Percentiles rank a stretch among this genome's conserved stretches.
phyloP scores from a whole-genome alignment of 2,888 invertebrate species.

The Eristalinus sepulchralis region DNA sequence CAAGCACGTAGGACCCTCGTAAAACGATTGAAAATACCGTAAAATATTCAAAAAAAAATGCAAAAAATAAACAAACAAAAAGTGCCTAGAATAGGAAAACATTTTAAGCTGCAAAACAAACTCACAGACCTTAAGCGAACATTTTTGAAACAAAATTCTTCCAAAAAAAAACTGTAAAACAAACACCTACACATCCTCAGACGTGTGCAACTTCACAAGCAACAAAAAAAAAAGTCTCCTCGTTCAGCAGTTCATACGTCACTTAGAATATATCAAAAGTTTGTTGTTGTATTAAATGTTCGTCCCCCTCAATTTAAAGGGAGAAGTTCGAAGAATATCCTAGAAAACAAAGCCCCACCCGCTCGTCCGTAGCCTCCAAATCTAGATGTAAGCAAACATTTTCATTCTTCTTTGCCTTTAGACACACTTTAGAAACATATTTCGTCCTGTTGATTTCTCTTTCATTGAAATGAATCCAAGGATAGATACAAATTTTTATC shows the following conservation, averaged over 20 bases:
- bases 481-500: neutral
- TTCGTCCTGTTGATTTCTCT: neutral
- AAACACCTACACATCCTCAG: neutral
- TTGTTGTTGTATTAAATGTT: too few species aligned
- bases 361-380: too few species aligned
- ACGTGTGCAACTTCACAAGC: too few species aligned
- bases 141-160: constrained; percentile 18
- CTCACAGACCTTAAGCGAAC: neutral
- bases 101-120: constrained; percentile 15
- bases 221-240: too few species aligned
- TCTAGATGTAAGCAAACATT: too few species aligned
- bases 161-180: constrained; percentile 2
- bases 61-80: constrained; percentile 1
- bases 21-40: neutral
- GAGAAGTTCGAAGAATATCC: too few species aligned
- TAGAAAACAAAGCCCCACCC: too few species aligned
- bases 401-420: too few species aligned
- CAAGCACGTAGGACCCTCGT: neutral
- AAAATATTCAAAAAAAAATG: neutral
- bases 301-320: too few species aligned
- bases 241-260: too few species aligned
- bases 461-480: neutral
- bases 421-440: constrained; percentile 55
- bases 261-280: too few species aligned
- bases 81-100: constrained; percentile 65